Percentiles rank a stretch among this genome's conserved stretches.
Evolutionary conservation across 1,140 invertebrate species (phyloP).

Genomic region (Penaeus japonicus): DNA sequence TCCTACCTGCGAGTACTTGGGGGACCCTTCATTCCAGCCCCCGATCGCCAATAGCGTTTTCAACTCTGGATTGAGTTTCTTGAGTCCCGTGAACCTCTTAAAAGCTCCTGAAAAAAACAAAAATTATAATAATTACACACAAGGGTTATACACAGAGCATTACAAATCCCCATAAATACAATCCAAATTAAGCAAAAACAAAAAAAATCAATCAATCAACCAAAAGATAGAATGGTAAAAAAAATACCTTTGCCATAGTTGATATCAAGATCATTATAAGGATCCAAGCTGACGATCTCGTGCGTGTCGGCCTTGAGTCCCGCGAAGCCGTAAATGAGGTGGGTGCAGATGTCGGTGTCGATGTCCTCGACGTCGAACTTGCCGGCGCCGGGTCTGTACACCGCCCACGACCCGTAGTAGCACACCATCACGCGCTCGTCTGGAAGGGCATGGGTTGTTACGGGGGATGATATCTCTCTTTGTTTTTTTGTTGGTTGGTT

Average conservation of each 20-base stretch:
- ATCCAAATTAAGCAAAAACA: too few species aligned
- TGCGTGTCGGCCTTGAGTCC: slow-evolving; percentile 74
- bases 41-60: slow-evolving; percentile 83
- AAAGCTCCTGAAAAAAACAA: slow-evolving; percentile 77
- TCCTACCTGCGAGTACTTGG: slow-evolving; percentile 73
- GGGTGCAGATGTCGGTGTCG: slow-evolving; percentile 75
- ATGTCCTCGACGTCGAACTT: slow-evolving; percentile 44
- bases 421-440: slow-evolving; percentile 8
- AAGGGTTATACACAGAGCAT: too few species aligned
- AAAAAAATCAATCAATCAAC: too few species aligned
- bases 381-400: slow-evolving; percentile 14
- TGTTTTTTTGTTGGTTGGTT: too few species aligned
- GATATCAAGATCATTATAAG: slow-evolving; percentile 76
- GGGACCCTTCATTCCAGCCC: slow-evolving; percentile 87
- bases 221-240: too few species aligned
- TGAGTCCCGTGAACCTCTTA: slow-evolving; percentile 83
- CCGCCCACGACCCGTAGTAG: slow-evolving; percentile 42
- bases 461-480: too few species aligned
- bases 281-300: slow-evolving; percentile 75
- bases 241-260: slow-evolving; percentile 37
- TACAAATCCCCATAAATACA: too few species aligned
- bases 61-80: slow-evolving; percentile 75
- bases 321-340: slow-evolving; percentile 87
- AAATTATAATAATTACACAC: not conserved
- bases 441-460: not conserved